Percentiles rank a stretch among this genome's conserved stretches.
Evolutionary conservation across 2,113 vertebrate genomes (phyloP).

Genomic region (Dryoscopus gambensis): DNA sequence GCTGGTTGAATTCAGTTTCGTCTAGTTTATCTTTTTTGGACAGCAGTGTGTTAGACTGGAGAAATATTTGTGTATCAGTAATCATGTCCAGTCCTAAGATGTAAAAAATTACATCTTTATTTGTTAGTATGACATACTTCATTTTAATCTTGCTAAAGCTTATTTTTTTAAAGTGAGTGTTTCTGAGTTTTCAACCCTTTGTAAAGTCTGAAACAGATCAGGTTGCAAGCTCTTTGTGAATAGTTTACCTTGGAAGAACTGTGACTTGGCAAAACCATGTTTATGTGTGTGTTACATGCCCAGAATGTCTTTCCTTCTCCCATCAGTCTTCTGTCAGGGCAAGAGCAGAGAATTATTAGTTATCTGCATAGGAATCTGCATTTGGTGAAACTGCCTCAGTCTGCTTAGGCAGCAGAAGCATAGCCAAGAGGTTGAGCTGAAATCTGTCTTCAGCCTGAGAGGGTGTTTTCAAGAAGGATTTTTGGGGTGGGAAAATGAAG

Average conservation of each 20-base stretch:
- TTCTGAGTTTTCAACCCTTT: background rate
- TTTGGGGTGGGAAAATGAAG: background rate
- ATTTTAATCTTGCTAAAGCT: background rate
- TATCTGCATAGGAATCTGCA: background rate
- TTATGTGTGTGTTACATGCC: background rate
- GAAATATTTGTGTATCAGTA: background rate
- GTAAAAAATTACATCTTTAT: background rate
- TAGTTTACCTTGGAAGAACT: background rate
- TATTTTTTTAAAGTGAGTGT: background rate
- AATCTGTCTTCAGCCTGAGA: background rate
- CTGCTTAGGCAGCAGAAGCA: background rate
- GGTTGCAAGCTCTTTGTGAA: background rate
- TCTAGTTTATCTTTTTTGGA: background rate
- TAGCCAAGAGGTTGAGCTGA: background rate
- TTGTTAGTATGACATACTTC: background rate
- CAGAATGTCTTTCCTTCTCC: background rate
- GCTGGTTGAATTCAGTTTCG: background rate
- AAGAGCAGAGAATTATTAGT: background rate
- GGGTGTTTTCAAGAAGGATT: background rate
- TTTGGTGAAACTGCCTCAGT: background rate
- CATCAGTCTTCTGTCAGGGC: background rate
- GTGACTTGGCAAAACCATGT: background rate
- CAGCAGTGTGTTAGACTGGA: background rate
- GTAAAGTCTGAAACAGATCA: background rate
- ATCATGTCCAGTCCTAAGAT: background rate